A percentile compares a stretch with the other conserved stretches of the same genome.
phyloP scores from a whole-genome alignment of 2,888 invertebrate species.

The Trisateles emortualis region DNA sequence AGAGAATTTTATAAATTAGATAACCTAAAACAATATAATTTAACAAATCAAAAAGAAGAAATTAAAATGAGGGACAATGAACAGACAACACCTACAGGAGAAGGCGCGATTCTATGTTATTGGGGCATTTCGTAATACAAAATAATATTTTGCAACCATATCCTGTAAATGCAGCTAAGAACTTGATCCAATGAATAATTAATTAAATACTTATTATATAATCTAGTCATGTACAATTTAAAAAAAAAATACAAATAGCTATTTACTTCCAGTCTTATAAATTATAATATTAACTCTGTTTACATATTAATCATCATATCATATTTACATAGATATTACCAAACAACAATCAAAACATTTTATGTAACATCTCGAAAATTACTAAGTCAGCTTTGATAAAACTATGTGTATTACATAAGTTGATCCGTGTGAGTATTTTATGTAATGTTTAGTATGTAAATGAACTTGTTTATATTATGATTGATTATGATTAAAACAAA shows the following conservation, averaged over 20 bases:
- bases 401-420: slow-evolving; percentile 7
- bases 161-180: no score
- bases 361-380: slow-evolving; percentile 14
- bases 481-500: slow-evolving; percentile 1
- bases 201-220: background rate
- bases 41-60: no score
- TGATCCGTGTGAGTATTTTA: slow-evolving; percentile 13
- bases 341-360: slow-evolving; percentile 4
- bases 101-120: no score
- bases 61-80: no score
- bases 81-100: background rate
- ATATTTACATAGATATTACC: slow-evolving; percentile 11
- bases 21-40: no score
- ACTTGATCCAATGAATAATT: no score
- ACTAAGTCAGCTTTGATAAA: slow-evolving; percentile 20
- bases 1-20: no score
- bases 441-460: slow-evolving; percentile 6
- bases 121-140: no score
- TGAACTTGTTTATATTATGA: slow-evolving; percentile 1
- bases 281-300: slow-evolving; percentile 1
- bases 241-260: background rate
- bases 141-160: background rate
- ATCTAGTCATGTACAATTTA: background rate
- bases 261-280: slow-evolving; percentile 4
- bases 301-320: background rate